These are phyloP conservation scores for Ctenopoma kingsleyae DNA, from an alignment of 2,797 vertebrate genomes.

Conservation along the genomic window DNA sequence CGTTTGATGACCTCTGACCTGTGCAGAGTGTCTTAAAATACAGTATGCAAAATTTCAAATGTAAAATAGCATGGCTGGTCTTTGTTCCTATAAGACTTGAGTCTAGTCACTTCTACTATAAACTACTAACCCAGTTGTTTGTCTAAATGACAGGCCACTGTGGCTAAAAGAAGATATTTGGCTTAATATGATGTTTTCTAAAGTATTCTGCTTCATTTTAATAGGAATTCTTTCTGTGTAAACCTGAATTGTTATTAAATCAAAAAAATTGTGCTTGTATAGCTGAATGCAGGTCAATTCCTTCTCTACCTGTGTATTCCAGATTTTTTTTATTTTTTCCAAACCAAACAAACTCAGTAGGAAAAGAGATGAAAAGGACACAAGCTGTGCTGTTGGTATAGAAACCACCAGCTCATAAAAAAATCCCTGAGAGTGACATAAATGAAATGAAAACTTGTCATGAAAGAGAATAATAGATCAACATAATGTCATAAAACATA, in stretches of 20 bases:
- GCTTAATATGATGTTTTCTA: not conserved
- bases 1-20: too few relatives aligned
- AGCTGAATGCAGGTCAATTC: too few relatives aligned
- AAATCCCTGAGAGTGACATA: not conserved
- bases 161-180: not conserved
- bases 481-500: not conserved
- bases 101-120: too few relatives aligned
- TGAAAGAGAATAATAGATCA: too few relatives aligned
- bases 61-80: not conserved
- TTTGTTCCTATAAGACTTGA: not conserved
- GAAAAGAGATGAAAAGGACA: slow-evolving; percentile 1
- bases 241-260: not conserved
- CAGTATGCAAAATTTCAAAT: too few relatives aligned
- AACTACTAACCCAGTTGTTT: too few relatives aligned
- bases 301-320: not conserved
- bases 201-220: not conserved
- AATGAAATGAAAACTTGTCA: not conserved
- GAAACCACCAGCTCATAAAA: not conserved
- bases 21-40: too few relatives aligned
- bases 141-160: too few relatives aligned
- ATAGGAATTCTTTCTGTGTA: not conserved
- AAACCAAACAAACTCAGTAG: not conserved
- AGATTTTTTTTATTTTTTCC: not conserved
- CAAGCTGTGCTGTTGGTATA: not conserved
- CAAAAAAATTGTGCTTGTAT: not conserved